Conservation (phyloP, 2,797 vertebrate species). For the Coranthus polyacanthus region DNA sequence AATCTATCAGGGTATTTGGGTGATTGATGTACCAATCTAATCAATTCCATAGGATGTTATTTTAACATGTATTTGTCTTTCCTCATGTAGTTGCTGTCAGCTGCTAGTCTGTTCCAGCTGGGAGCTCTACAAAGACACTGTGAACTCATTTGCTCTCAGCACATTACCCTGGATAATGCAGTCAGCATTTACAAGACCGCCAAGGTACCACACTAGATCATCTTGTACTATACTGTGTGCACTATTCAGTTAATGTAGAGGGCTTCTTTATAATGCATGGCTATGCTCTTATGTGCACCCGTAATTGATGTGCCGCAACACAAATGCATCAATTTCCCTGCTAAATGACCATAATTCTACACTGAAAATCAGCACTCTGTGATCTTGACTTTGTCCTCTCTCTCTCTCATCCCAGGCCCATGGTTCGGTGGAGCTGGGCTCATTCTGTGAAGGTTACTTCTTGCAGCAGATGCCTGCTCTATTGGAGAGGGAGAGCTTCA, state of each 20-base stretch:
- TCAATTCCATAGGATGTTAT: not conserved
- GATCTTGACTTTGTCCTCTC: not conserved
- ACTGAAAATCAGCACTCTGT: not conserved
- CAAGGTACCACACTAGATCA: constrained; percentile 85
- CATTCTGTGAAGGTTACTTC: constrained; percentile 95
- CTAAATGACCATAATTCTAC: not conserved
- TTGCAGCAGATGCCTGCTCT: constrained; percentile 93
- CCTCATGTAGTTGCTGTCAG: constrained; percentile 88
- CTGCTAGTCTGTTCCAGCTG: constrained; percentile 94
- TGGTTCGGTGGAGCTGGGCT: constrained; percentile 88
- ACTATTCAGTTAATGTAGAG: not conserved
- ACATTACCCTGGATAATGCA: constrained; percentile 90
- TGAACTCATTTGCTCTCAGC: constrained; percentile 92
- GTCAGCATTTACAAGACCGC: constrained; percentile 94
- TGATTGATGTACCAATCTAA: not conserved
- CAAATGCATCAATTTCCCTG: not conserved
- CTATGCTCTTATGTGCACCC: not conserved
- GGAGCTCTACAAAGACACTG: constrained; percentile 93
- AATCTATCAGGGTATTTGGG: not conserved
- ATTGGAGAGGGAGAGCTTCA: constrained; percentile 93
- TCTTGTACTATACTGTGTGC: not conserved
- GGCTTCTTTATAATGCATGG: not conserved
- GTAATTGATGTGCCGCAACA: not conserved
- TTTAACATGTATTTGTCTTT: constrained; percentile 5
- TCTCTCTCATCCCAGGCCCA: constrained; percentile 83